A percentile compares a stretch with the other conserved stretches of the same genome.
Conservation (phyloP, 2,888 invertebrate genomes). For the Xylota sylvarum region DNA sequence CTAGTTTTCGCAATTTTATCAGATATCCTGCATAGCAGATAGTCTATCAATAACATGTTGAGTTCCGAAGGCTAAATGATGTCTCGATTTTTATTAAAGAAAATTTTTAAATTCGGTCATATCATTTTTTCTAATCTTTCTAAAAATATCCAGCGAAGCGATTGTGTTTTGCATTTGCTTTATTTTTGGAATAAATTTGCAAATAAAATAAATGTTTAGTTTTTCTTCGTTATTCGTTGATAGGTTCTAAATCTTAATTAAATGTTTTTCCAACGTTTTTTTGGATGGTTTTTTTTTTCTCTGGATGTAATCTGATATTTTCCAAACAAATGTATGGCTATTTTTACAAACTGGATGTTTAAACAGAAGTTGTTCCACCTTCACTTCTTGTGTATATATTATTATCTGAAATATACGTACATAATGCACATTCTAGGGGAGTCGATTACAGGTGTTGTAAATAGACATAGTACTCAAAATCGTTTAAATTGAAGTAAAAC, state of each 20-base stretch:
- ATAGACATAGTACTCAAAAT: background rate
- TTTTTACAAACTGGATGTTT: conserved; percentile 51
- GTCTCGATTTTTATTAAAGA: conserved; percentile 44
- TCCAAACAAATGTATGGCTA: conserved; percentile 40
- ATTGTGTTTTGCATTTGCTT: conserved; percentile 28
- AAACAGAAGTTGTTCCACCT: conserved; percentile 47
- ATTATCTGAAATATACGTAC: conserved; percentile 12
- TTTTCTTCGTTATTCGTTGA: background rate
- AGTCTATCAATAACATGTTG: conserved; percentile 20
- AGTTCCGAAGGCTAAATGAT: conserved; percentile 37
- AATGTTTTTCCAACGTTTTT: conserved; percentile 3
- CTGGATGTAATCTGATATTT: conserved; percentile 67
- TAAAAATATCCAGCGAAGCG: conserved; percentile 53
- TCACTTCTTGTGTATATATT: conserved; percentile 34
- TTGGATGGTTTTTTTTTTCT: background rate
- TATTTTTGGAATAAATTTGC: conserved; percentile 57
- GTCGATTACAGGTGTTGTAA: conserved; percentile 23
- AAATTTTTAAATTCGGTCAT: conserved; percentile 44
- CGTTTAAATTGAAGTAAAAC: background rate
- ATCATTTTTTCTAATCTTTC: background rate
- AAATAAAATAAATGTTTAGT: conserved; percentile 19
- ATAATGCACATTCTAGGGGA: background rate
- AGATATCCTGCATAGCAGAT: conserved; percentile 20
- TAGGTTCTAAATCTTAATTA: conserved; percentile 1
- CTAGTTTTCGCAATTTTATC: conserved; percentile 6